phyloP scores from a whole-genome alignment of 2,888 invertebrate genomes.

The Microplitis manilae region DNA sequence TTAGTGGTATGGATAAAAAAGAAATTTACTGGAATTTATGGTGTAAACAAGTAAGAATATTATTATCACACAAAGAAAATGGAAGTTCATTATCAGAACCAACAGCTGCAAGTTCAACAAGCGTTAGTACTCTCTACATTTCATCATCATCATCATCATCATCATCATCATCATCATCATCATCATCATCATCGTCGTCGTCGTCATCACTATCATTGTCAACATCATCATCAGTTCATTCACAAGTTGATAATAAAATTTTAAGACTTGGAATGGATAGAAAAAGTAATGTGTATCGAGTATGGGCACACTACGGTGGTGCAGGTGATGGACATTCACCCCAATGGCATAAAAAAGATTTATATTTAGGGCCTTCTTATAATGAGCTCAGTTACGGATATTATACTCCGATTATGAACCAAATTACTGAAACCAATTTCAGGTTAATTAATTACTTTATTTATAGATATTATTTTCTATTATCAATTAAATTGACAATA shows the following conservation, averaged over 20 bases:
- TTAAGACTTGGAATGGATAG: conserved; percentile 51
- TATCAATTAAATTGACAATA: neutral
- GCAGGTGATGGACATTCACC: conserved; percentile 54
- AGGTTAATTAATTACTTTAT: conserved; percentile 38
- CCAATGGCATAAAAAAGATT: conserved; percentile 74
- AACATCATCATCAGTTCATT: conserved; percentile 31
- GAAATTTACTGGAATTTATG: conserved; percentile 77
- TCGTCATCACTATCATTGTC: neutral
- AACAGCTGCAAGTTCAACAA: conserved; percentile 73
- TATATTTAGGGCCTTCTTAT: conserved; percentile 73
- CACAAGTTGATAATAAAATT: conserved; percentile 59
- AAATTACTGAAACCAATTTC: conserved; percentile 58
- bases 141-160: conserved; percentile 56
- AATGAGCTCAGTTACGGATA: conserved; percentile 55
- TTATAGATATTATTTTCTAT: neutral
- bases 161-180: neutral
- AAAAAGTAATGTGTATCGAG: conserved; percentile 43
- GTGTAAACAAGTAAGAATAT: conserved; percentile 73
- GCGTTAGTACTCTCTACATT: conserved; percentile 71
- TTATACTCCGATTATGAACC: conserved; percentile 57
- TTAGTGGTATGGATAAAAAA: conserved; percentile 76
- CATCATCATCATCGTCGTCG: neutral
- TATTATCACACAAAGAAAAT: conserved; percentile 69
- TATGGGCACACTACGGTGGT: conserved; percentile 60
- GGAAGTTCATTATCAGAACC: conserved; percentile 74